Percentiles rank a stretch among this genome's conserved stretches.
phyloP scores from a whole-genome alignment of 2,888 invertebrate species.

The Drosophila buzzatii region DNA sequence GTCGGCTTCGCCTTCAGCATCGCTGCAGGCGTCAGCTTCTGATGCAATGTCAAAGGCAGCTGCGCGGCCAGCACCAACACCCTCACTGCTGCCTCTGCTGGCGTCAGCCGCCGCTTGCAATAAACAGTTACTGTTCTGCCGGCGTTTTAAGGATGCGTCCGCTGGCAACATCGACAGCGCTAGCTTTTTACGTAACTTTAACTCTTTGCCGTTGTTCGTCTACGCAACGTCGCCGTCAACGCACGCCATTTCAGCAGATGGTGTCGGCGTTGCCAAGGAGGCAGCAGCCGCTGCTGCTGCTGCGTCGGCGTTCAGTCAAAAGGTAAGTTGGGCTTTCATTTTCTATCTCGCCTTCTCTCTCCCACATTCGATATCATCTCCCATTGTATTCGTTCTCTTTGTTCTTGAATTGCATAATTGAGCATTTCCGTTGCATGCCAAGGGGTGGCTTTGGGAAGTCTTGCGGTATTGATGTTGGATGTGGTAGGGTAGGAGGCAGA shows the following conservation, averaged over 20 bases:
- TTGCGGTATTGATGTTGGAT: background rate
- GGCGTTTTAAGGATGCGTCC: conserved; percentile 80
- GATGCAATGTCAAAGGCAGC: conserved; percentile 25
- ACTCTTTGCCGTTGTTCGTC: conserved; percentile 81
- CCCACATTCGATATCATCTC: conserved; percentile 1
- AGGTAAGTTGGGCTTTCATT: conserved; percentile 56
- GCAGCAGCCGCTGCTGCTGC: conserved; percentile 70
- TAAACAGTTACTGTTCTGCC: conserved; percentile 79
- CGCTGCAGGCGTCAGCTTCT: conserved; percentile 12
- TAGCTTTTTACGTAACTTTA: conserved; percentile 79
- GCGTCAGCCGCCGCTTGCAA: conserved; percentile 67
- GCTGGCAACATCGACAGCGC: conserved; percentile 33
- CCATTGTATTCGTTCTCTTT: conserved; percentile 15
- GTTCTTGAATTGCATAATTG: conserved; percentile 71
- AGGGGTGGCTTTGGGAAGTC: background rate
- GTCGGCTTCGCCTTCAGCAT: conserved; percentile 14
- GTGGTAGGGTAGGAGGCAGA: background rate
- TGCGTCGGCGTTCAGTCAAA: conserved; percentile 58
- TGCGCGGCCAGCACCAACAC: conserved; percentile 50
- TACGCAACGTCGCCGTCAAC: conserved; percentile 82
- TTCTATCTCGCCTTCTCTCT: conserved; percentile 13
- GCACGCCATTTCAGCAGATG: conserved; percentile 81
- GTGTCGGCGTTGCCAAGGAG: conserved; percentile 80
- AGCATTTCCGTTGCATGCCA: conserved; percentile 66
- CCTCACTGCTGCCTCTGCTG: conserved; percentile 59